Evolutionary conservation across 2,888 invertebrate genomes (phyloP), one percentile per base, ranked within the genome.

Genomic region (Leptogaster cylindrica): DNA sequence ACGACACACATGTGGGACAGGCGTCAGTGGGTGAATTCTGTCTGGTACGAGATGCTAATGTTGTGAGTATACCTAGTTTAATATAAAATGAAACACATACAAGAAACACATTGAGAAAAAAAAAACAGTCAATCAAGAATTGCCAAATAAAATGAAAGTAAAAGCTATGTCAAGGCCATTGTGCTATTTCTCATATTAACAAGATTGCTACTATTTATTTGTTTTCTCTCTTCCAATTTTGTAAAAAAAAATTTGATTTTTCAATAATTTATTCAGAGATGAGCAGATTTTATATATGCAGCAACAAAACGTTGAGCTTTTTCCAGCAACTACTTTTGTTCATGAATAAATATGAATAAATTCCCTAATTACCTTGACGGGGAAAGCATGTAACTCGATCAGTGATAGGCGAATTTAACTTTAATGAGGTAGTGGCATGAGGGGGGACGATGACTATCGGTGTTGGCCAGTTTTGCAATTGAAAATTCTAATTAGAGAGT

Each of bases 371-470:
- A 52, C 33, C 52, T 52, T 33, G 18, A 33, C 52, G 33, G 52
- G 52, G 52, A 52, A 52, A 52, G 52, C 33, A 52, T 52, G n/a
- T n/a, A n/a, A n/a, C 33, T 52, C 52, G 52, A 52, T 58, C 25
- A 41, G 12, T 51, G 14, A 10, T 16, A 14, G 14, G 25, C 27
- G 25, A n/a, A 25, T 25, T 50, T 25, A 10, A 20, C 12, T n/a
- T 8, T 12, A 16, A 20, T 20, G 20, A 18, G 18, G 18, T 14
- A 33, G n/a, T n/a, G 33, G 10, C 4, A 23, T n/a, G 5, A 23
- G 20, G 23, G 5, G 39, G 33, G 31, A 55, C 31, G 39, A 36
- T 23, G 12, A 36, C 36, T 12, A 25, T 39, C 16, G 41, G 14
- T n/a, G n/a, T 27, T 31, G 18, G 33, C 27, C 16, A 33, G 41